Evolutionary conservation across 2,797 vertebrate species (phyloP), one percentile per base, ranked within the genome.

Genomic region (Sternarchorhynchus goeldii): DNA sequence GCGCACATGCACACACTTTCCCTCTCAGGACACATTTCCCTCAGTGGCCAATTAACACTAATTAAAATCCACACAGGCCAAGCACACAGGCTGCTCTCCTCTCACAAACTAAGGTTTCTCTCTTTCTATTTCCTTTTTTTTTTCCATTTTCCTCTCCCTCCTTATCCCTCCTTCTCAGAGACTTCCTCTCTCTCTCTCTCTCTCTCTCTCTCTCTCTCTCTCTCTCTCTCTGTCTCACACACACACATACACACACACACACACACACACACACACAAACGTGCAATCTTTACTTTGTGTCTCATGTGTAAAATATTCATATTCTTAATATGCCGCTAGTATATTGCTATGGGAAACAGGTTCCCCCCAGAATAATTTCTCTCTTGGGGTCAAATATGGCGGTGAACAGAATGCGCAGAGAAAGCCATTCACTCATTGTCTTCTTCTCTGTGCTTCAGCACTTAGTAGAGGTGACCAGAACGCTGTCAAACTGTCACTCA

Each of bases 1-100:
- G 56, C 75, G 62, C 65, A 77, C 31, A 25, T 25, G 25, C 25
- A 50, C 53, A 25, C 73, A 73, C n/a, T 58, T 63, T 36, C 53
- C 75, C 75, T 75, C 45, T 8, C 6, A 75, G 74, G 57, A 69
- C 63, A 83, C 89, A 83, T 82, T 91, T 93, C 91, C 92, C 93
- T 92, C 83, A 81, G 92, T 91, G 92, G 88, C 93, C 92, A 93
- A 93, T 93, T 93, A 93, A 86, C 25, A 68, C 88, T 91, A 91
- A 93, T 93, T 93, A 93, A 93, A 92, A 86, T 82, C 84, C 81
- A 80, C 78, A 73, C 77, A 85, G 79, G 73, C 90, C 87, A 90
- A 85, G 84, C 85, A 87, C 88, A 88, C 85, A 86, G 85, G 85
- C 70, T 59, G 55, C 79, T 84, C 70, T 81, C 87, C 88, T 86